These are phyloP conservation scores for Himantopus leucocephalus DNA, from an alignment of 2,113 vertebrate species.

Conservation along the genomic window DNA sequence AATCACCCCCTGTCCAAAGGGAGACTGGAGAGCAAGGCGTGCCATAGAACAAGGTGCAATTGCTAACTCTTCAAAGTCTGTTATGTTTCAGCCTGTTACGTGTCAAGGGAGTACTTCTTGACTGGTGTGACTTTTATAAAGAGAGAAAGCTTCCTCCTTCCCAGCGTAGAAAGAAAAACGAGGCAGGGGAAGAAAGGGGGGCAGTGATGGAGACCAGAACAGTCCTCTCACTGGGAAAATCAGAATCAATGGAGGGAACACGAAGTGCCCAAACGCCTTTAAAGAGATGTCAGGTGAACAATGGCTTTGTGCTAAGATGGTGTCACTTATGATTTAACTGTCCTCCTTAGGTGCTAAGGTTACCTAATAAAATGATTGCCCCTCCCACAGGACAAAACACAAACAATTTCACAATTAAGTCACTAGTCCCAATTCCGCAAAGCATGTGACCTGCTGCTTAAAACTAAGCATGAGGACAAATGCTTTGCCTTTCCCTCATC, in stretches of 20 bases:
- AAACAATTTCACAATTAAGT: not conserved
- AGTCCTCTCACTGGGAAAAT: not conserved
- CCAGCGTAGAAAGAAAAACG: not conserved
- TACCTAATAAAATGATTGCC: not conserved
- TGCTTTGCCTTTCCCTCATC: not conserved
- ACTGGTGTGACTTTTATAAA: conserved; percentile 44
- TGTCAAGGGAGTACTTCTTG: conserved; percentile 55
- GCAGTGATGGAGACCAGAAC: not conserved
- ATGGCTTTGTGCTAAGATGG: not conserved
- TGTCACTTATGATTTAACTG: not conserved
- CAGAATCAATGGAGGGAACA: not conserved
- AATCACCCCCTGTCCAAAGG: not conserved
- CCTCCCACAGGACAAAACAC: not conserved
- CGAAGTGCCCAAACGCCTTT: not conserved
- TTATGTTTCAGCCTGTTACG: conserved; percentile 32
- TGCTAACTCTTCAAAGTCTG: not conserved
- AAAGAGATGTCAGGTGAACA: conserved; percentile 1
- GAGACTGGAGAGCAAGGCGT: conserved; percentile 1
- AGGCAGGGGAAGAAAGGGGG: not conserved
- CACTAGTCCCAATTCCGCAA: not conserved
- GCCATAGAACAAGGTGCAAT: not conserved
- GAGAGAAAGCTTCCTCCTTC: not conserved
- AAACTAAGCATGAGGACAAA: not conserved
- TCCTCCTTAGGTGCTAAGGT: not conserved
- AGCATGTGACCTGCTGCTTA: not conserved